Evolutionary conservation across 2,888 invertebrate genomes (phyloP), one percentile per base, ranked within the genome.

Genomic region (Epirrhoe tristata): DNA sequence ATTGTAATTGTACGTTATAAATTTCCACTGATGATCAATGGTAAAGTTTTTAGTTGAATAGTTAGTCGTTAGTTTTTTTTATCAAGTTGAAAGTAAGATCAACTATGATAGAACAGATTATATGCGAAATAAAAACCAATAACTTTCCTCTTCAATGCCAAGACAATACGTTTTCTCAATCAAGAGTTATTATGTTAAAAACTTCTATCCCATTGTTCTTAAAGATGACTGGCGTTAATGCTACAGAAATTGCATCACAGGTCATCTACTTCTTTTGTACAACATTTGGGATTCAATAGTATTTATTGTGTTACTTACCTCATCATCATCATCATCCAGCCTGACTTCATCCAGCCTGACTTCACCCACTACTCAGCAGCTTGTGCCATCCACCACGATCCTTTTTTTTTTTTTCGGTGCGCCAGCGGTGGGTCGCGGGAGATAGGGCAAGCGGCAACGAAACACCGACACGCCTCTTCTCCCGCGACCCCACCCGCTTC

Each of bases 161-260:
- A 69, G 55, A 71, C 73, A 73, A 73, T 68, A 53, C 61, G 48
- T 69, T 71, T 71, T 67, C 67, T 58, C 60, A 63, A 61, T 64
- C 51, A 67, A 54, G 55, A 32, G 48, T 63, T 32, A 36, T 66
- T 53, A 48, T 34, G 43, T 17, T 57, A 48, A 60, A 61, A 66
- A 66, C 51, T 32, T 55, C 16, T 34, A 55, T 52, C 46, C 36
- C 53, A 67, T 63, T 63, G 67, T 67, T 63, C 63, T 58, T 7
- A 16, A 52, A 54, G 24, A 24, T 54, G 31, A 24, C 14, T n/a
- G 50, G 24, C 14, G n/a, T 36, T 8, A 36, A 24, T 57, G 36
- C 5, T 39, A n/a, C 31, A 39, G 51, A 53, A 10, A 54, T 46
- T 54, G 52, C 63, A 57, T 60, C 54, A 62, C 24, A 52, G 58